Conservation (phyloP, 2,113 vertebrate species). For the Perognathus longimembris region DNA sequence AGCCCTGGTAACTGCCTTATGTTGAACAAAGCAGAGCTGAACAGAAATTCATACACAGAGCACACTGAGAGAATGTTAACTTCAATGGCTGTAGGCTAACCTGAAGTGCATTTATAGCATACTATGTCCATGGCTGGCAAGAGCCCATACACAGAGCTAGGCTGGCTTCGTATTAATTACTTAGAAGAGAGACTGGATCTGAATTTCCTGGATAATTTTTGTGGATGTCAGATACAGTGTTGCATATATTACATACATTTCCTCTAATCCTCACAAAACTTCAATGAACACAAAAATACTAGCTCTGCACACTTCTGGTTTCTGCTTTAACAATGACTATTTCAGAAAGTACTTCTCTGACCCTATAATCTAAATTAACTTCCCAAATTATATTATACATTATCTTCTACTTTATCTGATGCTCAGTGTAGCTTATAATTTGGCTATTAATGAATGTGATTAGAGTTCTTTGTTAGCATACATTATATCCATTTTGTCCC, state of each 20-base stretch:
- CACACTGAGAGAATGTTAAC: neutral
- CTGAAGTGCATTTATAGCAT: rapidly evolving
- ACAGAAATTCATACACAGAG: neutral
- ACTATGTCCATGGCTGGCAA: neutral
- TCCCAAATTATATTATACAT: neutral
- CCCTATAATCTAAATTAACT: neutral
- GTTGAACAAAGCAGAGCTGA: neutral
- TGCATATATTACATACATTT: neutral
- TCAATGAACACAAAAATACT: neutral
- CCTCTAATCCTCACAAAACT: neutral
- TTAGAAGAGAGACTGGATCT: neutral
- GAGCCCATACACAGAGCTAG: too few species aligned
- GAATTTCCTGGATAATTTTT: neutral
- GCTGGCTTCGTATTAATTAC: neutral
- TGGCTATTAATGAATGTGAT: neutral
- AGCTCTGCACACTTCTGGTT: neutral
- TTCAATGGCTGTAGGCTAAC: neutral
- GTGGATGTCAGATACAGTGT: neutral
- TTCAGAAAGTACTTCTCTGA: neutral
- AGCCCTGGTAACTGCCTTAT: neutral
- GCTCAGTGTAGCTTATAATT: neutral
- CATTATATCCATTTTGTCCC: neutral
- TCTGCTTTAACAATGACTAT: constrained; percentile 44
- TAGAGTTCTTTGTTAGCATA: neutral
- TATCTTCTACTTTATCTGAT: neutral